Conservation (phyloP, 2,113 vertebrate species). For the Mustelus asterias region DNA sequence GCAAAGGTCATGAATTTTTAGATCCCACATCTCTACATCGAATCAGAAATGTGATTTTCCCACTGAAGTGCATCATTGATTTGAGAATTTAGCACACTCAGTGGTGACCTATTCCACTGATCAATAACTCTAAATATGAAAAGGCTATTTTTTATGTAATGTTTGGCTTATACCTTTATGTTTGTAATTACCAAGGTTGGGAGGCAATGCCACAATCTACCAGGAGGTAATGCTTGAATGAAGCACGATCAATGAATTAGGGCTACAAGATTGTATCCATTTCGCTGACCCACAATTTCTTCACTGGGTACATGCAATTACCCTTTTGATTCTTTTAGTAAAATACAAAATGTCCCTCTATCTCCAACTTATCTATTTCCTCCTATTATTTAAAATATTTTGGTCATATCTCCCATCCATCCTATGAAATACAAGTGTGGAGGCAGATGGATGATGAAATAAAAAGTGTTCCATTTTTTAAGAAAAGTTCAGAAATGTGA, state of each 20-base stretch:
- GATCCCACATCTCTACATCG: not conserved
- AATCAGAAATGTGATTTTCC: not conserved
- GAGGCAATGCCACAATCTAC: not conserved
- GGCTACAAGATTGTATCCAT: not conserved
- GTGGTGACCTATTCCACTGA: not conserved
- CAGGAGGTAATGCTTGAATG: not conserved
- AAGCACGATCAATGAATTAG: not conserved
- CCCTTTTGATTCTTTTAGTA: not conserved
- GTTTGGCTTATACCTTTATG: not conserved
- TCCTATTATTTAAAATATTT: not conserved
- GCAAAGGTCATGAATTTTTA: not conserved
- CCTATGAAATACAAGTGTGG: not conserved
- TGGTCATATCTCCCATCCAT: not conserved
- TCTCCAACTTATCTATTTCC: not conserved
- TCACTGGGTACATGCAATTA: not conserved
- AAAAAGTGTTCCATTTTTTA: not conserved
- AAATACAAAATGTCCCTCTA: not conserved
- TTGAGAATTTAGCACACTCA: not conserved
- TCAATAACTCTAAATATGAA: not conserved
- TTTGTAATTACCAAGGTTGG: not conserved
- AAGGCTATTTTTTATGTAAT: not conserved
- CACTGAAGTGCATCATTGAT: too few species aligned
- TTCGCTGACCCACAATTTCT: not conserved
- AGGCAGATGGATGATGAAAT: not conserved
- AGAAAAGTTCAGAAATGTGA: not conserved